Evolutionary conservation across 30 jellyfish, hydroid and myxozoan genomes (phyloP), one percentile per base, ranked within the genome.

Genomic region (Turritopsis dohrnii): DNA sequence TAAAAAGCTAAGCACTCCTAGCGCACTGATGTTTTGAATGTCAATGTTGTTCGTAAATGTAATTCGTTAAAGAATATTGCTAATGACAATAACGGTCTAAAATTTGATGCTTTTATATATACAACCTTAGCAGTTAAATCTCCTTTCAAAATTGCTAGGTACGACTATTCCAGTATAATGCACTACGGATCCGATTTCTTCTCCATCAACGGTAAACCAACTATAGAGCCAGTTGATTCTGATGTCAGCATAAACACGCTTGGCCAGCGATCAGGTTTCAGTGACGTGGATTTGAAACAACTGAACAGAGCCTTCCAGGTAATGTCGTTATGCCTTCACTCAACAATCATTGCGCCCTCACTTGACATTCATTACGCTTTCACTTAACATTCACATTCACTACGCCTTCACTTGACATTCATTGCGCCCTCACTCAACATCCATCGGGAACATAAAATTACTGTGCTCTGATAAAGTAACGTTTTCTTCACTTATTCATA

Each of bases 151-250:
- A 7, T 69, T 69, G 16, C 0, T 27, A 69, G 77, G 28, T 69
- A 69, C 30, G 77, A 69, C 77, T 69, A 7, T 27, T n/a, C 31
- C 77, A 69, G 77, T 69, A 19, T 69, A 23, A 69, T 69, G 77
- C 77, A 69, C 77, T 69, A 69, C 19, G 31, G 77, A n/a, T 8
- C 77, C 16, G 30, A 23, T n/a, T 23, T 27, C 9, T 69, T 69
- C 19, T 69, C 77, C 9, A n/a, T 16, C 30, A 69, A 69, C 19
- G 77, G 77, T n/a, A 23, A 69, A 7, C 0, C 77, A 69, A 69
- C 77, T 19, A 69, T 69, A 7, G 30, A n/a, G 9, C 77, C 77
- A 17, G 17, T 69, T 27, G 77, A 69, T 27, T 27, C 28, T 0
- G 19, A 21, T 69, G 30, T 69, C 77, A 27, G 30, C 19, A 0